Percentiles rank a stretch among this genome's conserved stretches.
phyloP scores from a whole-genome alignment of 1,140 invertebrate species.

The Melanaphis sacchari region DNA sequence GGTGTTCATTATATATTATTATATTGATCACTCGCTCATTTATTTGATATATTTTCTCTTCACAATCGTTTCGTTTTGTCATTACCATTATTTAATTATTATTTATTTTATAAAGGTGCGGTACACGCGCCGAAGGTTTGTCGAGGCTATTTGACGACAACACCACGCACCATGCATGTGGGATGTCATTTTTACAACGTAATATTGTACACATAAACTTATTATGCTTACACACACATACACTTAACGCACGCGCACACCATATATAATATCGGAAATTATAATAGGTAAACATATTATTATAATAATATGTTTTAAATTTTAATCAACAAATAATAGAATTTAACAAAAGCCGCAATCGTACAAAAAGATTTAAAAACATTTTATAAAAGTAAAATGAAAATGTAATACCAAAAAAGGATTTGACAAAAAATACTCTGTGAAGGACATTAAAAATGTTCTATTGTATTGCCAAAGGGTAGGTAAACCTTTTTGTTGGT shows the following conservation, averaged over 20 bases:
- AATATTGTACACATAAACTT: not conserved
- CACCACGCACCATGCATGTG: not conserved
- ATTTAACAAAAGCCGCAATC: not conserved
- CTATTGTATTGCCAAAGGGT: not conserved
- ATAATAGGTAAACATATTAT: not conserved
- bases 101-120: slow-evolving; percentile 36
- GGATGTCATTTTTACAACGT: slow-evolving; percentile 29
- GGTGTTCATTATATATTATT: not conserved
- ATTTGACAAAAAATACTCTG: not conserved
- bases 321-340: not conserved
- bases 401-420: not conserved
- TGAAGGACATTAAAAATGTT: not conserved
- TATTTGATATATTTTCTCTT: not conserved
- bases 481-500: not conserved
- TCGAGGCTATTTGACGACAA: slow-evolving; percentile 37
- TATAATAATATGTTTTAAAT: not conserved
- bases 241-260: not conserved
- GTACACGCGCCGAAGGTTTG: slow-evolving; percentile 28
- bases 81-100: slow-evolving; percentile 17
- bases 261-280: not conserved
- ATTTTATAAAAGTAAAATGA: not conserved
- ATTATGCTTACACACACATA: not conserved
- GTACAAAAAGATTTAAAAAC: not conserved
- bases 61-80: not conserved
- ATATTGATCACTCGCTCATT: not conserved